These are phyloP conservation scores for Salarias fasciatus DNA, from an alignment of 2,797 vertebrate genomes.

Conservation along the genomic window DNA sequence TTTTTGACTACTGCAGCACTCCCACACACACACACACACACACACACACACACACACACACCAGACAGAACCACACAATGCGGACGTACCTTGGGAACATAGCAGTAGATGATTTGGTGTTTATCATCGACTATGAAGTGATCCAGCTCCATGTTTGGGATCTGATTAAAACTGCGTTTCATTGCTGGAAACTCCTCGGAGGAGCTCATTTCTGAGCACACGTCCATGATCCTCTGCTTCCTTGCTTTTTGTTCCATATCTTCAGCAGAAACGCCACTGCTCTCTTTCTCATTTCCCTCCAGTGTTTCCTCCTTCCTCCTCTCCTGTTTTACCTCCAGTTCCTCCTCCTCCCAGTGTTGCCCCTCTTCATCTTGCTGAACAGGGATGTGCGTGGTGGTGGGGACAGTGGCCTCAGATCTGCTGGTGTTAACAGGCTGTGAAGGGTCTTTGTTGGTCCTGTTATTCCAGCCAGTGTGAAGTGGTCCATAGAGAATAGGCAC, in stretches of 20 bases:
- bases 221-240: constrained; percentile 76
- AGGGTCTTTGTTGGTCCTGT: neutral
- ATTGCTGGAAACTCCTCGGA: constrained; percentile 84
- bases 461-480: neutral
- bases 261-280: neutral
- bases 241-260: constrained; percentile 55
- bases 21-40: neutral
- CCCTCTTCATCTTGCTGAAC: neutral
- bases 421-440: neutral
- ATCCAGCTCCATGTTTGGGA: constrained; percentile 89
- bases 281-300: constrained; percentile 21
- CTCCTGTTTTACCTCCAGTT: neutral
- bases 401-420: neutral
- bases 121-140: constrained; percentile 94
- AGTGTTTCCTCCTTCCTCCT: constrained; percentile 19
- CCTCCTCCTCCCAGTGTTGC: constrained; percentile 16
- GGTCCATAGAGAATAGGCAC: constrained; percentile 48
- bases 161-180: constrained; percentile 89
- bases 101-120: constrained; percentile 95
- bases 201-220: constrained; percentile 84
- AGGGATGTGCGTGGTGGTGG: neutral
- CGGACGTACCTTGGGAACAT: constrained; percentile 88
- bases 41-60: constrained; percentile 2
- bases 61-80: neutral
- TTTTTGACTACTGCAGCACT: no score